Percentiles rank a stretch among this genome's conserved stretches.
phyloP scores from a whole-genome alignment of 2,888 invertebrate species.

The Drosophila mercatorum region DNA sequence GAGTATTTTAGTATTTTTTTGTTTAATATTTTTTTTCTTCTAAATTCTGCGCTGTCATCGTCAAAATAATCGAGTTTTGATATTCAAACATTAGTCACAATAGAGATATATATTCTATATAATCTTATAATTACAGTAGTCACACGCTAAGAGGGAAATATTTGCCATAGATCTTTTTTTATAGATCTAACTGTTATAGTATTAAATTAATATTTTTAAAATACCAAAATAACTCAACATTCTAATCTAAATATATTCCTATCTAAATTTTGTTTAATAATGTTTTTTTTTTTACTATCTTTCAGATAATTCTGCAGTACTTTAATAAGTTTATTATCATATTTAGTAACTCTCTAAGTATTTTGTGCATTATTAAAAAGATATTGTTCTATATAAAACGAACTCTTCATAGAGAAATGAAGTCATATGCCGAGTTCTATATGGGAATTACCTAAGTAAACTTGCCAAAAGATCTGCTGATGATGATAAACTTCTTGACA shows the following conservation, averaged over 20 bases:
- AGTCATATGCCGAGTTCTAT: not conserved
- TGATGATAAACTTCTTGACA: not conserved
- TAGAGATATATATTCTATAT: not conserved
- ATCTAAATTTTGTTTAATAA: no score
- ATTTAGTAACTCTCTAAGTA: no score
- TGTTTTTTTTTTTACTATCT: no score
- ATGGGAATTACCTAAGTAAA: not conserved
- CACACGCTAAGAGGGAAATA: not conserved
- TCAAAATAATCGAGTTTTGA: slow-evolving; percentile 28
- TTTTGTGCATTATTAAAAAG: no score
- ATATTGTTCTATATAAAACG: no score
- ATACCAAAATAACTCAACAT: no score
- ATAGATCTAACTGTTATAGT: no score
- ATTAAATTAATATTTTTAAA: no score
- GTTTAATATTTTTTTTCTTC: not conserved
- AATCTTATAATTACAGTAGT: not conserved
- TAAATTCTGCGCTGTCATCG: slow-evolving; percentile 43
- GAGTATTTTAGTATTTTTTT: slow-evolving; percentile 21
- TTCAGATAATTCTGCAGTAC: no score
- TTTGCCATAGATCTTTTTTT: no score
- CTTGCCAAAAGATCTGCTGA: not conserved
- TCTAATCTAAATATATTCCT: no score
- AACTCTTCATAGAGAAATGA: not conserved
- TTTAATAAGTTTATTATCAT: no score
- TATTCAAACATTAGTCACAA: slow-evolving; percentile 37